Evolutionary conservation across 1,140 invertebrate species (phyloP).

Genomic region (Drosophila santomea): DNA sequence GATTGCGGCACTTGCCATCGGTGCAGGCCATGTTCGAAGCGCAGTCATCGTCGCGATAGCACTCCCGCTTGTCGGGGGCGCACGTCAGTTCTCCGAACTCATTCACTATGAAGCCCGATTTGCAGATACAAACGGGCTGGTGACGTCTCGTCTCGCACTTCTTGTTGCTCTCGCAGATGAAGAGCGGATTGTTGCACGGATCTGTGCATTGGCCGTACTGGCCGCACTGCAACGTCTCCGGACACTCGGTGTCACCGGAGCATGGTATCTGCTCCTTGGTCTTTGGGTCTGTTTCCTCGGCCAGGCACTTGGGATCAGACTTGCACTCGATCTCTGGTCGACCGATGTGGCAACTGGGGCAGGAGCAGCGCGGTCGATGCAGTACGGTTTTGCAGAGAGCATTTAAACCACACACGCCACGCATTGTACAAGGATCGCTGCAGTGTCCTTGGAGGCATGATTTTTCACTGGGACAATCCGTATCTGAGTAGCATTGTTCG

Average conservation of each 20-base stretch:
- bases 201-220: slow-evolving; percentile 90
- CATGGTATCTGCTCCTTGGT: slow-evolving; percentile 87
- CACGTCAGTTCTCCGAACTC: slow-evolving; percentile 93
- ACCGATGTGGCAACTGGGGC: slow-evolving; percentile 94
- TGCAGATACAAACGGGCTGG: slow-evolving; percentile 93
- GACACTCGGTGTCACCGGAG: slow-evolving; percentile 89
- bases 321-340: slow-evolving; percentile 91
- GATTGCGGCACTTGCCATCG: slow-evolving; percentile 92
- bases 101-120: slow-evolving; percentile 93
- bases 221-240: slow-evolving; percentile 90
- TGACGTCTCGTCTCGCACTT: slow-evolving; percentile 95
- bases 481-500: slow-evolving; percentile 93
- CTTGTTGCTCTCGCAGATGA: slow-evolving; percentile 91
- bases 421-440: slow-evolving; percentile 94
- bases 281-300: slow-evolving; percentile 85
- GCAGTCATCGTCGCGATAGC: slow-evolving; percentile 92
- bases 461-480: slow-evolving; percentile 95
- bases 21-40: slow-evolving; percentile 93
- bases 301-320: slow-evolving; percentile 90
- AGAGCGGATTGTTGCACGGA: slow-evolving; percentile 88
- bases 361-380: slow-evolving; percentile 93
- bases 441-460: slow-evolving; percentile 94
- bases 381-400: slow-evolving; percentile 93
- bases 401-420: slow-evolving; percentile 94
- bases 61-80: slow-evolving; percentile 91